These are phyloP conservation scores for Cydia pomonella DNA, from an alignment of 1,140 invertebrate species.

Conservation along the genomic window DNA sequence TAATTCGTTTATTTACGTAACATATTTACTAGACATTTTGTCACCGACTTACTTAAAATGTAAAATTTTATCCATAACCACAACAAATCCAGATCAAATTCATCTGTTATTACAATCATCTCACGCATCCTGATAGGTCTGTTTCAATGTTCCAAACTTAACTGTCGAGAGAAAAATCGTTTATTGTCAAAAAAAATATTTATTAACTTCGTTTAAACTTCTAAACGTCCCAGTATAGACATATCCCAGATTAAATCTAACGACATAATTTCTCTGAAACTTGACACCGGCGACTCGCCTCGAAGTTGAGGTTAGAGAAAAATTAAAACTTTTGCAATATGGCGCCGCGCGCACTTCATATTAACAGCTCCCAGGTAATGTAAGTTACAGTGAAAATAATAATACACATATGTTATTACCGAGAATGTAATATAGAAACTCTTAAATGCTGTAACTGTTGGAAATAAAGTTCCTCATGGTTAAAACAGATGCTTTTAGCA, in stretches of 20 bases:
- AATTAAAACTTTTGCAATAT: conserved; percentile 33
- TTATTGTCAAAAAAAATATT: neutral
- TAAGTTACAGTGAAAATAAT: neutral
- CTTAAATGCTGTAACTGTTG: no score
- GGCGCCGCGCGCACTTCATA: conserved; percentile 9
- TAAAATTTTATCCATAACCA: no score
- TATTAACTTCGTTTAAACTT: neutral
- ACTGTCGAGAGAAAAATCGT: neutral
- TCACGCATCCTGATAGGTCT: no score
- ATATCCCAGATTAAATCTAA: conserved; percentile 22
- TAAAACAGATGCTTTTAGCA: no score
- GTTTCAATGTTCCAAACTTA: no score
- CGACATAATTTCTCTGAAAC: conserved; percentile 26
- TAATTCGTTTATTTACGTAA: no score
- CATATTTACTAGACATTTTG: no score
- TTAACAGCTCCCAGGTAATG: conserved; percentile 21
- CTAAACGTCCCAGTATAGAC: conserved; percentile 5
- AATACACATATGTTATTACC: neutral
- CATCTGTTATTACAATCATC: no score
- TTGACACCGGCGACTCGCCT: conserved; percentile 5
- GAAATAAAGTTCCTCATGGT: no score
- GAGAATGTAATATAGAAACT: no score
- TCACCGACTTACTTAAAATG: no score
- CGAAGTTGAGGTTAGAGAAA: conserved; percentile 29
- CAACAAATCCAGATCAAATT: no score